Evolutionary conservation across 2,113 vertebrate genomes (phyloP), one percentile per base, ranked within the genome.

Genomic region (Thinocorus orbignyianus): DNA sequence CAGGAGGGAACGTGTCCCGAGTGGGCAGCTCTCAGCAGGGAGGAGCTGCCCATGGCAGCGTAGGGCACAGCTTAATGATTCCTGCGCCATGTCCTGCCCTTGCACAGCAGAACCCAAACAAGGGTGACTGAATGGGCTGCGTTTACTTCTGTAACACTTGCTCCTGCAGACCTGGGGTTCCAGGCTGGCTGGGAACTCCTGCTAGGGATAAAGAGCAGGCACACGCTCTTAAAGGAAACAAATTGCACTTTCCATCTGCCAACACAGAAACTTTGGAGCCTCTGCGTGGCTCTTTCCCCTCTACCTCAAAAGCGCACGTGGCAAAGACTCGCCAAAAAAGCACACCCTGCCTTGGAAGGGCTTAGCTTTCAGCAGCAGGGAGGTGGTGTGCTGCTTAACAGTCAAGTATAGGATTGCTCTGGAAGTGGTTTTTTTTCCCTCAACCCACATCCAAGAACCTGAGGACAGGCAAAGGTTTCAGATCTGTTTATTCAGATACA

Each of bases 401-500:
- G 18, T 8, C 19, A 30, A 33, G 41, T 8, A 68, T 28, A n/a
- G 39, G 46, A 42, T 41, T 37, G 23, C 31, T 35, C 17, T 1
- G 15, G 51, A 48, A 37, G 39, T 17, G 42, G 42, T 44, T 44
- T 44, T 44, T 44, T 46, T 46, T 7, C 44, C 44, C 66, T 30
- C 18, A 9, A 1, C 1, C 0, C 26, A 9, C 0, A 1, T n/a
- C 72, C 71, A 87, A 65, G 87, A 88, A 91, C 73, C 33, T 10
- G 2, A 33, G 35, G 61, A 61, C 76, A 95, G 81, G 69, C 33
- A 33, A 92, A 87, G 88, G 55, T 51, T 96, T 97, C 82, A 87
- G 10, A 94, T 90, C 77, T 87, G 76, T 96, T 97, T 97, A 98
- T 94, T 97, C 90, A 84, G 91, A 88, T 97, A 98, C 81, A 96